Percentiles rank a stretch among this genome's conserved stretches.
These are phyloP conservation scores for Columba livia DNA, from an alignment of 2,113 vertebrate genomes.

Conservation along the genomic window DNA sequence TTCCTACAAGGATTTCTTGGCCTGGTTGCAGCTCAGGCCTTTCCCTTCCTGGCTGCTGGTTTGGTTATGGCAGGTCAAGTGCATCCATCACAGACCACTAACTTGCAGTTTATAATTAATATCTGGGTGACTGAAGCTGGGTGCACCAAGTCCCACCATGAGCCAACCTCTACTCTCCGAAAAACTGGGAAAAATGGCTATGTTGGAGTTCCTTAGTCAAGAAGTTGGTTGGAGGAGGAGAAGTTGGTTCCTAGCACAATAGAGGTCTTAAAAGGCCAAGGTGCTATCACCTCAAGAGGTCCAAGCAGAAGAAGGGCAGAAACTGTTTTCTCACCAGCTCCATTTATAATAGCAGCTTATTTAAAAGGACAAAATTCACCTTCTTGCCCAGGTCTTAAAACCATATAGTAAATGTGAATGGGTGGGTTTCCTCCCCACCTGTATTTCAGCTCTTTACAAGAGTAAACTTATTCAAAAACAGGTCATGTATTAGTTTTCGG, in stretches of 20 bases:
- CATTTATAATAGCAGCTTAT: not conserved
- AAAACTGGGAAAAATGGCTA: not conserved
- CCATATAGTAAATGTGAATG: not conserved
- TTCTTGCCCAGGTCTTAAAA: not conserved
- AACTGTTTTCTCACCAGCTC: not conserved
- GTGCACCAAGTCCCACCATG: not conserved
- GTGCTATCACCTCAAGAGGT: not conserved
- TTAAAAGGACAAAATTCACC: not conserved
- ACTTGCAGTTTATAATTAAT: no score
- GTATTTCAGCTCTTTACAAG: not conserved
- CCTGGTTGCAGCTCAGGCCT: no score
- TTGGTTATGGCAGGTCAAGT: no score
- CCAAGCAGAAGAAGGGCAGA: not conserved
- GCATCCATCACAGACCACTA: no score
- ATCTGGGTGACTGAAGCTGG: not conserved
- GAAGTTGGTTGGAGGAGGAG: not conserved
- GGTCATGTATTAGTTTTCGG: not conserved
- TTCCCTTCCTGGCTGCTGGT: no score
- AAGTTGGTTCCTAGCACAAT: not conserved
- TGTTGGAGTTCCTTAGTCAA: not conserved
- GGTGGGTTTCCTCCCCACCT: not conserved
- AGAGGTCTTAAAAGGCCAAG: not conserved
- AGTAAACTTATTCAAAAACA: not conserved
- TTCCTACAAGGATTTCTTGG: no score
- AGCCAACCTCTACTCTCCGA: accelerated